Evolutionary conservation across 2,113 vertebrate genomes (phyloP).

Genomic region (Bubo bubo): DNA sequence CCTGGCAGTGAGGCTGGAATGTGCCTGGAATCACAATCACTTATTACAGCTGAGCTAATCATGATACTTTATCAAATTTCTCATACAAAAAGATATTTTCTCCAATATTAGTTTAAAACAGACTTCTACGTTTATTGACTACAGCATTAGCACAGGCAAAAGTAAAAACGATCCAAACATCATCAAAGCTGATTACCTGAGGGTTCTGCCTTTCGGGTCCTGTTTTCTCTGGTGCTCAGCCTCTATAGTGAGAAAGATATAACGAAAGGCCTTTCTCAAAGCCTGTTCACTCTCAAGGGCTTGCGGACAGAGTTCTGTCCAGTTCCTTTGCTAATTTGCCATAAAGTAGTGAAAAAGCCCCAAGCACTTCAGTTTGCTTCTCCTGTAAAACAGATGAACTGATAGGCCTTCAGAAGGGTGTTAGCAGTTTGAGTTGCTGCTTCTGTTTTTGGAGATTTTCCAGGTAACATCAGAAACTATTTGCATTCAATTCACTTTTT

Average conservation of each 20-base stretch:
- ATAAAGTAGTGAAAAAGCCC: fast-evolving
- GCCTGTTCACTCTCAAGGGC: background rate
- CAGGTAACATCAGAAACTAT: background rate
- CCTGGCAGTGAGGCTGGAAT: background rate
- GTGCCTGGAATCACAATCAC: background rate
- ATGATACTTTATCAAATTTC: background rate
- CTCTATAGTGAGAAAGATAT: background rate
- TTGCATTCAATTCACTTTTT: background rate
- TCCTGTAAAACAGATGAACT: background rate
- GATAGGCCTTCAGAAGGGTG: background rate
- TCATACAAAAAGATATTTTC: background rate
- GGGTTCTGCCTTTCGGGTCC: background rate
- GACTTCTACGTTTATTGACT: background rate
- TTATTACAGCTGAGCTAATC: background rate
- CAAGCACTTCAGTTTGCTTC: background rate
- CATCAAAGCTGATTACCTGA: background rate
- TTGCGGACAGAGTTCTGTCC: background rate
- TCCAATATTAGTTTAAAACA: background rate
- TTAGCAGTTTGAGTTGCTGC: background rate
- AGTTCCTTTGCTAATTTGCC: background rate
- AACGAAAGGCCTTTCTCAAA: background rate
- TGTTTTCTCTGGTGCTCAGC: background rate
- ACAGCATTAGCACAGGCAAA: background rate
- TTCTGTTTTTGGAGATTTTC: background rate
- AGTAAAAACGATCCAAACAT: background rate